Base-by-base conservation (phyloP, 2,888 invertebrate species). In the Prenolepis imparis region DNA sequence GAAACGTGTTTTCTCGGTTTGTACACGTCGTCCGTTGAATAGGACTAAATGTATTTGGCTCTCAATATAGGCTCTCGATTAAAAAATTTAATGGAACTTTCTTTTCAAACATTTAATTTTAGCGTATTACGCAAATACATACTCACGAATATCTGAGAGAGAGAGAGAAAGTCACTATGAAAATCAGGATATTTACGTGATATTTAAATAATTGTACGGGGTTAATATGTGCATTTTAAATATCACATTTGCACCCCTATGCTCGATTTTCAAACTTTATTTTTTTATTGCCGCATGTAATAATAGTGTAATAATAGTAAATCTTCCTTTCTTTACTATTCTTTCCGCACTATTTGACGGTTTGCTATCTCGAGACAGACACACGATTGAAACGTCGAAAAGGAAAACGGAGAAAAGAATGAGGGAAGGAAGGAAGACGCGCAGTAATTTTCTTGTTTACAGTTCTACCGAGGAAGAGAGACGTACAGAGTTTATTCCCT, bases 361-460 rank as follows among this genome's bases (percentile, higher is more conserved):
- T 48, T 15, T 44, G 24, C 12, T 55, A 8, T 44, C 15, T 52
- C 15, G n/a, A 63, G 18, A 63, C 21, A 12, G 18, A 63, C 36
- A 41, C 11, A 32, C 48, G 66, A 61, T n/a, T 24, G 4, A 28
- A n/a, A 55, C 5, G 3, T 5, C 28, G n/a, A 18, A 41, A 21
- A 21, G 12, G 18, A 48, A 63, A 78, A 64, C 0, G 2, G 3
- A 11, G 12, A 24, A 36, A 73, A 70, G 24, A 39, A 44, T 63
- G 41, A 67, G 67, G n/a, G 18, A 64, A 55, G 24, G 24, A 36
- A 59, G 21, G 28, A 44, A 28, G 41, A 24, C 44, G 61, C 3
- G 18, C 12, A 32, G 66, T 72, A 83, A 55, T 70, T 82, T 87
- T 77, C 81, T 59, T 73, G 36, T 48, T 73, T n/a, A 18, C 28